phyloP scores from a whole-genome alignment of 2,797 vertebrate genomes.

The Ciconia nigra region DNA sequence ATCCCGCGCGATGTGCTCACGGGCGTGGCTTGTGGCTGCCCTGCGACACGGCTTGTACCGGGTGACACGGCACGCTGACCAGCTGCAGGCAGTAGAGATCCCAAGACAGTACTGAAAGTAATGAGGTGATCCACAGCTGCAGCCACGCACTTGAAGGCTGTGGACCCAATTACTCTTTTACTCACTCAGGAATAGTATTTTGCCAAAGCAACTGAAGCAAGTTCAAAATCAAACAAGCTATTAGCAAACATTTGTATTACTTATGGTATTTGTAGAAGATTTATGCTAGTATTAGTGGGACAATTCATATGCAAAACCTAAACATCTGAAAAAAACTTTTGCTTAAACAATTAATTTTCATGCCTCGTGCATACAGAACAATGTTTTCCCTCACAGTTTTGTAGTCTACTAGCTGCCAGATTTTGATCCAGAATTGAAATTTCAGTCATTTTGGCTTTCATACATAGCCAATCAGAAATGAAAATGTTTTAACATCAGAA shows the following conservation, averaged over 20 bases:
- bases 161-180: background rate
- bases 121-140: background rate
- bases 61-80: background rate
- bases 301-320: background rate
- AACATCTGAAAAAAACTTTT: background rate
- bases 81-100: background rate
- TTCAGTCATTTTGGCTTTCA: background rate
- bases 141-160: background rate
- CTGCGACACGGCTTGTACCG: background rate
- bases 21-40: background rate
- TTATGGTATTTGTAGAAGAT: background rate
- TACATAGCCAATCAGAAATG: background rate
- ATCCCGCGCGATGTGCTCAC: rapidly evolving
- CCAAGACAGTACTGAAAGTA: background rate
- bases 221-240: background rate
- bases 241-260: background rate
- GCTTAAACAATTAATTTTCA: background rate
- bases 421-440: background rate
- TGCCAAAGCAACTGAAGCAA: background rate
- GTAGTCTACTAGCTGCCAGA: background rate
- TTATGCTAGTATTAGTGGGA: background rate
- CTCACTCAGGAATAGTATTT: background rate
- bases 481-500: conserved; percentile 15
- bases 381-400: background rate
- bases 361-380: background rate